Base-by-base conservation (phyloP, 2,113 vertebrate genomes). In the Taurulus bubalis region DNA sequence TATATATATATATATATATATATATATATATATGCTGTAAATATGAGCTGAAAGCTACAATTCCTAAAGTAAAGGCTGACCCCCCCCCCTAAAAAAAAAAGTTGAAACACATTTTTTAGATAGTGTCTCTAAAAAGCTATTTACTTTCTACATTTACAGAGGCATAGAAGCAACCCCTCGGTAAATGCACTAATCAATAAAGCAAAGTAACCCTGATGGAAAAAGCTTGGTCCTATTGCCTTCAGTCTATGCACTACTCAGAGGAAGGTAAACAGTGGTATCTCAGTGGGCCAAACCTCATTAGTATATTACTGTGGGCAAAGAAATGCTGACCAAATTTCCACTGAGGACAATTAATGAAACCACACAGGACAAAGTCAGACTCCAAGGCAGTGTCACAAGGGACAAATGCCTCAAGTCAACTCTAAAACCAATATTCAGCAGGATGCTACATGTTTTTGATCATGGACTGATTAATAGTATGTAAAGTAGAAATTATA, bases 301-400 rank as follows among this genome's bases (percentile, higher is more conserved):
- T 86, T 80, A 81, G 24, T 62, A 80, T 77, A 45, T 32, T 62
- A 49, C 68, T 49, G 36, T 2, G 4, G 63, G 59, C 38, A 60
- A 47, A 85, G 59, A 87, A 65, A 22, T 34, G 58, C 65, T 71
- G 72, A 63, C 58, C 58, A n/a, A 30, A 82, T 8, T 51, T 75
- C 70, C 62, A 66, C 10, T 32, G 73, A 66, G 80, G 49, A 75
- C 73, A 85, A 75, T 85, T 80, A 83, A 76, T 36, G 38, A 62
- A 70, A 66, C 59, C 83, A 67, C 56, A 36, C 2, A 75, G 56
- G 70, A 60, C 45, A n/a, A 79, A 71, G 51, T 83, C 45, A 70
- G 58, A 60, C 71, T 62, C n/a, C 40, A 58, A 64, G 62, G 71
- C 30, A 71, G 59, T 6, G 60, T 69, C 60, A 67, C 6, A 10